Conservation (phyloP, 2,888 invertebrate species). For the Abrostola tripartita region DNA sequence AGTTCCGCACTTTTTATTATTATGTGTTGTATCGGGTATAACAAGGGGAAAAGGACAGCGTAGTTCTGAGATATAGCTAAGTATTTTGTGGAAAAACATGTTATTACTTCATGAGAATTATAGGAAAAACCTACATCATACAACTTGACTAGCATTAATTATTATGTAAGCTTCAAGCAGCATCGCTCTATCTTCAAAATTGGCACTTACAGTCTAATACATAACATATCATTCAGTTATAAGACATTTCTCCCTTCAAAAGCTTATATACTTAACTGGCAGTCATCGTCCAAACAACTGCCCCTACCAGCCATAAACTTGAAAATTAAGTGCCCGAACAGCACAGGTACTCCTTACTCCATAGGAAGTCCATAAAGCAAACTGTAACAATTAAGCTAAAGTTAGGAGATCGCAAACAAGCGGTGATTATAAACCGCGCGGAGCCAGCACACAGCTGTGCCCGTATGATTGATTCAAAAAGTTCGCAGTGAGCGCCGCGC, state of each 20-base stretch:
- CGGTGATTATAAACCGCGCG: slow-evolving; percentile 46
- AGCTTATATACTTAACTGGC: no score
- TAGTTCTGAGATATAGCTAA: slow-evolving; percentile 5
- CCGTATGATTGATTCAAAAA: slow-evolving; percentile 58
- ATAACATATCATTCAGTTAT: no score
- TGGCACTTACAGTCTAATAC: no score
- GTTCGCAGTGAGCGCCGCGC: slow-evolving; percentile 52
- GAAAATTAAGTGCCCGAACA: neutral
- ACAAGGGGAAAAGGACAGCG: slow-evolving; percentile 36
- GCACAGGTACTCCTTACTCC: slow-evolving; percentile 1
- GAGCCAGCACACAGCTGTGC: slow-evolving; percentile 24
- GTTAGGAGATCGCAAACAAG: slow-evolving; percentile 36
- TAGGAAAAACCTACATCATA: no score
- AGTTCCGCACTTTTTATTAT: slow-evolving; percentile 53
- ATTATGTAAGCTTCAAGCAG: no score
- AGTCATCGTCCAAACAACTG: neutral
- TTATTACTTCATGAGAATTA: no score
- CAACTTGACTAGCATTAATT: no score
- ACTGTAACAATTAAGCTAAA: slow-evolving; percentile 40
- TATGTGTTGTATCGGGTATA: slow-evolving; percentile 30
- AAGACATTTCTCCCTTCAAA: no score
- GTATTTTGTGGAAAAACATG: no score
- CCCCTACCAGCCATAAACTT: neutral
- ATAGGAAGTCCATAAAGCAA: slow-evolving; percentile 23
- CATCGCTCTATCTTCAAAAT: no score